Percentiles rank a stretch among this genome's conserved stretches.
phyloP scores from a whole-genome alignment of 2,113 vertebrate species.

The Alaudala cheleensis region DNA sequence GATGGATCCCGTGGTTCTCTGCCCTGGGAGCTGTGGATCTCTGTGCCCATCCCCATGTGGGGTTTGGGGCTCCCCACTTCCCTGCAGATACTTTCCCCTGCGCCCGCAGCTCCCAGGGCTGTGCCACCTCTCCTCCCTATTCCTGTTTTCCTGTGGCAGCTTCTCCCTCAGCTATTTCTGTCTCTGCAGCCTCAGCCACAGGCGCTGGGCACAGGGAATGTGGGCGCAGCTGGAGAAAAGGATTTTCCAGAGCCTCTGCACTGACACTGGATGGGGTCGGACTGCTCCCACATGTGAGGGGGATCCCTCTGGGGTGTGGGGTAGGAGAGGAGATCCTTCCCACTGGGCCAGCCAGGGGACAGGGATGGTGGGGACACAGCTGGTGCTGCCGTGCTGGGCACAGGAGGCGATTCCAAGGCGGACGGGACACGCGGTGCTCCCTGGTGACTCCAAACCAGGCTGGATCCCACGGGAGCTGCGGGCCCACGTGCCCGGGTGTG shows the following conservation, averaged over 20 bases:
- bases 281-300: rapidly evolving
- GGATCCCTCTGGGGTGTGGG: neutral
- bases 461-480: neutral
- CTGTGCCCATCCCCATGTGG: rapidly evolving
- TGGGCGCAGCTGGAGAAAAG: rapidly evolving
- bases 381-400: rapidly evolving
- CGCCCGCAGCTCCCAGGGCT: rapidly evolving
- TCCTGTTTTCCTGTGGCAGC: neutral
- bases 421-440: neutral
- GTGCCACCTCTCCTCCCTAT: neutral
- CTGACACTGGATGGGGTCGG: rapidly evolving
- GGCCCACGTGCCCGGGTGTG: rapidly evolving
- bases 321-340: neutral
- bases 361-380: rapidly evolving
- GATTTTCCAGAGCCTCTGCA: neutral
- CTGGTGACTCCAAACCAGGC: neutral
- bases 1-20: rapidly evolving
- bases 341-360: rapidly evolving
- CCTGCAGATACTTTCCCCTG: rapidly evolving
- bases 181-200: neutral
- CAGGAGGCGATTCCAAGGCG: neutral
- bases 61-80: neutral
- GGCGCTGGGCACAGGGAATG: neutral
- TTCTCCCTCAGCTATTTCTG: neutral
- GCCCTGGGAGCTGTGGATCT: neutral